These are phyloP conservation scores for Eristalinus aeneus DNA, from an alignment of 2,888 invertebrate genomes.

Conservation along the genomic window DNA sequence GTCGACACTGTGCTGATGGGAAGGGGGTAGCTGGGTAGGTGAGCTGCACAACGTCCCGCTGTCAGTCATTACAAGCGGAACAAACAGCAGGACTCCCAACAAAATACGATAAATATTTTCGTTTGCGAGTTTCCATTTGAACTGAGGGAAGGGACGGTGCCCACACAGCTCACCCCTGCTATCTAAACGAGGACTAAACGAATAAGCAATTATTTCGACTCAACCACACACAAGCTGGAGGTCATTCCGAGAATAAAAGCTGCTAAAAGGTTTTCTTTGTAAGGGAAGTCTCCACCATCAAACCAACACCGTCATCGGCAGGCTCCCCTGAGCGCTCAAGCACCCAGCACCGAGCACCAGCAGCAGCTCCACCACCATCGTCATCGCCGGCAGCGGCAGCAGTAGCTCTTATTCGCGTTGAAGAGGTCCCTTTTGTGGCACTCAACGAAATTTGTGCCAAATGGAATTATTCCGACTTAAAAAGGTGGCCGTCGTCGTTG, in stretches of 20 bases:
- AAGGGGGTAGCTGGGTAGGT: no score
- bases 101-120: slow-evolving; percentile 30
- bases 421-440: slow-evolving; percentile 55
- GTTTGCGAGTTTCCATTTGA: slow-evolving; percentile 20
- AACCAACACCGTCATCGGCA: not conserved
- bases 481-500: slow-evolving; percentile 37
- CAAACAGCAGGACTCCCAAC: slow-evolving; percentile 1
- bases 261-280: slow-evolving; percentile 66
- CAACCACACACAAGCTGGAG: slow-evolving; percentile 54
- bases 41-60: slow-evolving; percentile 38
- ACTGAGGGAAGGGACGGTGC: not conserved
- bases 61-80: slow-evolving; percentile 15
- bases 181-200: slow-evolving; percentile 30
- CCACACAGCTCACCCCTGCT: not conserved
- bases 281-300: slow-evolving; percentile 22
- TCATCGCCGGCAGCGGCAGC: not conserved
- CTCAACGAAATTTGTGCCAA: slow-evolving; percentile 45
- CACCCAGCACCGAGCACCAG: not conserved
- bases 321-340: not conserved
- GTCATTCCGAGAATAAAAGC: slow-evolving; percentile 59
- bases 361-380: slow-evolving; percentile 2
- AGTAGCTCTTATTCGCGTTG: slow-evolving; percentile 1
- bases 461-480: slow-evolving; percentile 61
- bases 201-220: slow-evolving; percentile 65
- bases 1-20: not conserved